These are phyloP conservation scores for Drosophila baimaii DNA, from an alignment of 1,140 invertebrate genomes.

Conservation along the genomic window DNA sequence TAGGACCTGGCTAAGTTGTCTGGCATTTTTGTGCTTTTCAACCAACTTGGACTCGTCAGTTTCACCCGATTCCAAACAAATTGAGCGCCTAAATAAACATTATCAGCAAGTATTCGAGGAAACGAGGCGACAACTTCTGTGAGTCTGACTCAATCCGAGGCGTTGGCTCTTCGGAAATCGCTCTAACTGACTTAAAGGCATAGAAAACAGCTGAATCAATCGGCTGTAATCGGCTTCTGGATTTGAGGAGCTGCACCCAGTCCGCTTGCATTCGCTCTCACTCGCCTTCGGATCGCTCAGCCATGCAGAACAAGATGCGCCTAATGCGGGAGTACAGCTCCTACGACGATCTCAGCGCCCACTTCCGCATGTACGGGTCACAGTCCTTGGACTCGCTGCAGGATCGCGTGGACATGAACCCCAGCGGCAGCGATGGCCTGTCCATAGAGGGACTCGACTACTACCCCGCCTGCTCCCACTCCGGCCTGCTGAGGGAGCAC, in stretches of 20 bases:
- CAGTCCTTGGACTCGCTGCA: conserved; percentile 63
- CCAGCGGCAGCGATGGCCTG: conserved; percentile 41
- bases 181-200: conserved; percentile 4
- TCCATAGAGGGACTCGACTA: conserved; percentile 47
- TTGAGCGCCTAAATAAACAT: conserved; percentile 18
- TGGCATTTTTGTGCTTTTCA: background rate
- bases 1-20: background rate
- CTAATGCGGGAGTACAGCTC: conserved; percentile 60
- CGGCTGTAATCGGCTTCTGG: conserved; percentile 7
- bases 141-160: conserved; percentile 26
- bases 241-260: background rate
- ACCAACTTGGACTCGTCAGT: background rate
- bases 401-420: conserved; percentile 63
- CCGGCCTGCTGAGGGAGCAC: conserved; percentile 85
- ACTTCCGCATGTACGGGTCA: conserved; percentile 58
- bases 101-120: conserved; percentile 19
- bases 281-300: conserved; percentile 6
- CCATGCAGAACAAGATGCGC: conserved; percentile 49
- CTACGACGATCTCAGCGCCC: conserved; percentile 59
- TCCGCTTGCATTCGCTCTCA: conserved; percentile 13
- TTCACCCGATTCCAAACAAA: conserved; percentile 23
- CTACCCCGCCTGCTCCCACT: conserved; percentile 37
- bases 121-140: conserved; percentile 18
- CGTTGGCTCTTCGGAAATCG: conserved; percentile 18
- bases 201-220: conserved; percentile 60